Evolutionary conservation across 2,888 invertebrate species (phyloP).

Genomic region (Julus scandinavius): DNA sequence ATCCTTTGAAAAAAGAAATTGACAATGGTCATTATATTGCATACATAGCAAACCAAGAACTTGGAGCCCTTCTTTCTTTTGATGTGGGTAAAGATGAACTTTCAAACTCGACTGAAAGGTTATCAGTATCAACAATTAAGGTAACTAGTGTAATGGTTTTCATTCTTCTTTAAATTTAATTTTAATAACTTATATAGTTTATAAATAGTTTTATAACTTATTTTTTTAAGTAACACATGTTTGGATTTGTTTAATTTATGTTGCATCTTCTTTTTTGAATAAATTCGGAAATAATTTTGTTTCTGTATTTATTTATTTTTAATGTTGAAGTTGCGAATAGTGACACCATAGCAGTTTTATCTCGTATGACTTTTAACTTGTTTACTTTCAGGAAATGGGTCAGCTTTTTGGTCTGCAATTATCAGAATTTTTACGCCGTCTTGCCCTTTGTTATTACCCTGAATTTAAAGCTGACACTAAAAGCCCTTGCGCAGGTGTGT

Average conservation of each 20-base stretch:
- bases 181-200: too few species aligned
- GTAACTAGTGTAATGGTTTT: neutral
- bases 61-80: neutral
- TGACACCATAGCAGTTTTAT: neutral
- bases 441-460: slow-evolving; percentile 37
- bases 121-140: slow-evolving; percentile 47
- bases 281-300: neutral
- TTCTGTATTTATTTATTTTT: neutral
- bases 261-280: neutral
- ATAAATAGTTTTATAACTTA: too few species aligned
- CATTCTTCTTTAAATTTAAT: neutral
- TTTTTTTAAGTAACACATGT: too few species aligned
- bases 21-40: slow-evolving; percentile 49
- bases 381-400: neutral
- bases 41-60: neutral
- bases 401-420: slow-evolving; percentile 36
- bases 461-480: neutral
- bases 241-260: neutral
- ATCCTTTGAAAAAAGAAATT: slow-evolving; percentile 28
- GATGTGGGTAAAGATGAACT: neutral
- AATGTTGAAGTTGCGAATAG: neutral
- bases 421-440: slow-evolving; percentile 30
- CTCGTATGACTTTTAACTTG: neutral
- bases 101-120: neutral
- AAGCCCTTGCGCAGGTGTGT: neutral